Evolutionary conservation across 2,888 invertebrate genomes (phyloP).

Genomic region (Nebria brevicollis): DNA sequence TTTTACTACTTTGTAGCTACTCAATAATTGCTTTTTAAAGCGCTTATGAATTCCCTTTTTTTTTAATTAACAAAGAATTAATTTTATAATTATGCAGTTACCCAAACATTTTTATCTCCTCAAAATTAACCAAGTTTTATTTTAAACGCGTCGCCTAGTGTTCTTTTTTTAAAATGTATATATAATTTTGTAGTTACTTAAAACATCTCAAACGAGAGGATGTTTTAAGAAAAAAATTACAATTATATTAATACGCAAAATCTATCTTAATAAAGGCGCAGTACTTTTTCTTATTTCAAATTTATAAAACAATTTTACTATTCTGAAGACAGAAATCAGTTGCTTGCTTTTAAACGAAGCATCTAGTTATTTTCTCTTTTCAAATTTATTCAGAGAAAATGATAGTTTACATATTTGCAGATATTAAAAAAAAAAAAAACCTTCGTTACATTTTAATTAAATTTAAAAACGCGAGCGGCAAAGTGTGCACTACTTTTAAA

Average conservation of each 20-base stretch:
- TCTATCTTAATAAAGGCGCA: not conserved
- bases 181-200: conserved; percentile 1
- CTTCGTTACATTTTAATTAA: not conserved
- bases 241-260: not conserved
- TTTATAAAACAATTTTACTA: not conserved
- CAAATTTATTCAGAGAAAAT: not conserved
- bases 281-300: not conserved
- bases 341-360: not conserved
- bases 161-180: not conserved
- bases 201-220: not conserved
- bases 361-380: not conserved
- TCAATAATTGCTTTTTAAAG: not conserved
- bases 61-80: not conserved
- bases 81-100: not conserved
- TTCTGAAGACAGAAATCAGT: not conserved
- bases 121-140: not conserved
- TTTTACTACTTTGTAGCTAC: conserved; percentile 18
- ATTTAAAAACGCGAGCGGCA: conserved; percentile 17
- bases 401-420: no score
- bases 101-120: not conserved
- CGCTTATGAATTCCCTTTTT: conserved; percentile 6
- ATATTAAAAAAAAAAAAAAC: not conserved
- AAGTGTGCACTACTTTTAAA: conserved; percentile 29
- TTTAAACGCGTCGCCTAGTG: not conserved
- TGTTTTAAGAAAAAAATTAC: not conserved